Conservation (phyloP, 2,113 vertebrate species). For the Rhinogobius similis region DNA sequence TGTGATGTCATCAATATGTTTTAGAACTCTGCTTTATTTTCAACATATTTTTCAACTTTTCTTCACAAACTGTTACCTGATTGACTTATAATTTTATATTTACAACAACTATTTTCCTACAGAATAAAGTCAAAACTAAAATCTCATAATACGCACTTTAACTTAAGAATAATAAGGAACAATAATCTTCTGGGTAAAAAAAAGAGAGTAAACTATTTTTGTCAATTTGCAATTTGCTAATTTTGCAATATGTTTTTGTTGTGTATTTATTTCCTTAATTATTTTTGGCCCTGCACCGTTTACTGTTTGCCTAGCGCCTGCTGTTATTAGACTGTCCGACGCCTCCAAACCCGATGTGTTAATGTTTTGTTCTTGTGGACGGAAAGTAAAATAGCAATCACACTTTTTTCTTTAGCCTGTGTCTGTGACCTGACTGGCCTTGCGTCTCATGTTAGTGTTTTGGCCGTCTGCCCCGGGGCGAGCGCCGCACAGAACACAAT, state of each 20-base stretch:
- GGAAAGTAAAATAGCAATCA: not conserved
- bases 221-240: not conserved
- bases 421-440: conserved; percentile 27
- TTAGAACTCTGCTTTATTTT: too few relatives aligned
- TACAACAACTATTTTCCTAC: too few relatives aligned
- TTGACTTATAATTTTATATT: too few relatives aligned
- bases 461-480: conserved; percentile 56
- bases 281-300: not conserved
- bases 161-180: too few relatives aligned
- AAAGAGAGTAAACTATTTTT: too few relatives aligned
- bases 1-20: too few relatives aligned
- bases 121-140: too few relatives aligned
- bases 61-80: too few relatives aligned
- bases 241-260: not conserved
- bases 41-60: too few relatives aligned
- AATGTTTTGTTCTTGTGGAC: not conserved
- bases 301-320: not conserved
- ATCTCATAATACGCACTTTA: too few relatives aligned
- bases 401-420: not conserved
- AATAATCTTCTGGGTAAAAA: too few relatives aligned
- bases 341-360: conserved; percentile 2
- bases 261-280: too few relatives aligned
- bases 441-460: conserved; percentile 28
- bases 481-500: conserved; percentile 68
- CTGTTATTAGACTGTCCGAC: not conserved